Evolutionary conservation across 1,140 invertebrate species (phyloP).

Genomic region (Drosophila kikkawai): DNA sequence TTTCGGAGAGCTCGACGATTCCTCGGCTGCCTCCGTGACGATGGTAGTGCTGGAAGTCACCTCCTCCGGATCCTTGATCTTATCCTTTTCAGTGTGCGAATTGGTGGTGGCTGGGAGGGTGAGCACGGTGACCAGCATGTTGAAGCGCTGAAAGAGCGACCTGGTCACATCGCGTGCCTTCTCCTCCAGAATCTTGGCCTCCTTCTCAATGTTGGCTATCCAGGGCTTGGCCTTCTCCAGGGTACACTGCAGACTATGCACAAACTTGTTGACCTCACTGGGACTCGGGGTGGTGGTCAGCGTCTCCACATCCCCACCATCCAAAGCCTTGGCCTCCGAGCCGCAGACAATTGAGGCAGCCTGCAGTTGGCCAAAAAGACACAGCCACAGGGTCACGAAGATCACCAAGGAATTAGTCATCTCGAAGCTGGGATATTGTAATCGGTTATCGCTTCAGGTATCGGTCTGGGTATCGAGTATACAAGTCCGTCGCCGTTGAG

Average conservation of each 20-base stretch:
- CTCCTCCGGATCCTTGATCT: constrained; percentile 5
- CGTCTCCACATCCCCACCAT: background rate
- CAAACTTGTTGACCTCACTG: constrained; percentile 72
- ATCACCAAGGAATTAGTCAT: constrained; percentile 48
- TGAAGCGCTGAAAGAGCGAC: constrained; percentile 53
- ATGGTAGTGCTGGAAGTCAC: background rate
- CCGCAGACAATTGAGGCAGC: constrained; percentile 63
- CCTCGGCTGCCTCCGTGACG: background rate
- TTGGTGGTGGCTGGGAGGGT: constrained; percentile 5
- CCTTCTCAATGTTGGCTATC: constrained; percentile 74
- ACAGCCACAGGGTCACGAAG: constrained; percentile 14
- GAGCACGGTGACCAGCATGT: constrained; percentile 41
- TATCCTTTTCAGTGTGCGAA: constrained; percentile 10
- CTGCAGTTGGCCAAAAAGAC: constrained; percentile 24
- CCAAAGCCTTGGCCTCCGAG: constrained; percentile 26
- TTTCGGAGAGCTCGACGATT: background rate
- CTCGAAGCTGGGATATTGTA: background rate
- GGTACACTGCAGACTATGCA: constrained; percentile 73
- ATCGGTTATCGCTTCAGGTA: background rate
- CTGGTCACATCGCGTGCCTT: constrained; percentile 52
- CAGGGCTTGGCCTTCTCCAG: constrained; percentile 76
- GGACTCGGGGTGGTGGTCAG: constrained; percentile 38
- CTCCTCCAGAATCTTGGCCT: constrained; percentile 70
- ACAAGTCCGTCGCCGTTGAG: constrained; percentile 39
- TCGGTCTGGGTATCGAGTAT: constrained; percentile 28